These are phyloP conservation scores for Drosophila ambigua DNA, from an alignment of 1,140 invertebrate species.

Conservation along the genomic window DNA sequence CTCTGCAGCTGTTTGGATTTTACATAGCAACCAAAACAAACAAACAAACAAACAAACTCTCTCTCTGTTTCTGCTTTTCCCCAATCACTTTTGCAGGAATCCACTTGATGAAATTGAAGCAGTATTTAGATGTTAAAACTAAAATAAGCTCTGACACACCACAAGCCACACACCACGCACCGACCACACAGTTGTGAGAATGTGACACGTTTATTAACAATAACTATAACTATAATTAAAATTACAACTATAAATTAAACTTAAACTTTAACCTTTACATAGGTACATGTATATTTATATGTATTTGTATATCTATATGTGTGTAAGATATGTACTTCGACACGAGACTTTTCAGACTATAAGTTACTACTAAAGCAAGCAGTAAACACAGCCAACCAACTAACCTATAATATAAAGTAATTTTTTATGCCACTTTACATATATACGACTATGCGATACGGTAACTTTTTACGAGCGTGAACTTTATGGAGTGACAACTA, in stretches of 20 bases:
- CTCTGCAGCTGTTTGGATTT: slow-evolving; percentile 62
- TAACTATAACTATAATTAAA: slow-evolving; percentile 54
- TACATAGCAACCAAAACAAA: slow-evolving; percentile 44
- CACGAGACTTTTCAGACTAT: slow-evolving; percentile 60
- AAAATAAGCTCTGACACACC: slow-evolving; percentile 55
- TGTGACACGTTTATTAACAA: slow-evolving; percentile 65
- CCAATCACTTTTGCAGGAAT: slow-evolving; percentile 79
- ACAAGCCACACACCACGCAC: not conserved
- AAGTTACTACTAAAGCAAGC: slow-evolving; percentile 51
- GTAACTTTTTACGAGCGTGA: slow-evolving; percentile 17
- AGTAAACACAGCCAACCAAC: slow-evolving; percentile 23
- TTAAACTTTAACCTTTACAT: not conserved
- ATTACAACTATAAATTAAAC: slow-evolving; percentile 6
- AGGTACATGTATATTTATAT: slow-evolving; percentile 13
- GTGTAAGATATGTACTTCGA: slow-evolving; percentile 47
- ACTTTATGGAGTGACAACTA: slow-evolving; percentile 52
- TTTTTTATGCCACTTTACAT: slow-evolving; percentile 44
- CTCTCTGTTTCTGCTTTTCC: slow-evolving; percentile 72
- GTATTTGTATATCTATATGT: slow-evolving; percentile 33
- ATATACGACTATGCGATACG: not conserved
- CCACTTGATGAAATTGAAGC: slow-evolving; percentile 84
- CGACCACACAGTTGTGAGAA: slow-evolving; percentile 51
- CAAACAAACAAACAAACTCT: not conserved
- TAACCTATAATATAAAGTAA: slow-evolving; percentile 44
- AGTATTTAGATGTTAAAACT: slow-evolving; percentile 83